These are phyloP conservation scores for Acanthis flammea DNA, from an alignment of 2,797 vertebrate genomes.

Conservation along the genomic window DNA sequence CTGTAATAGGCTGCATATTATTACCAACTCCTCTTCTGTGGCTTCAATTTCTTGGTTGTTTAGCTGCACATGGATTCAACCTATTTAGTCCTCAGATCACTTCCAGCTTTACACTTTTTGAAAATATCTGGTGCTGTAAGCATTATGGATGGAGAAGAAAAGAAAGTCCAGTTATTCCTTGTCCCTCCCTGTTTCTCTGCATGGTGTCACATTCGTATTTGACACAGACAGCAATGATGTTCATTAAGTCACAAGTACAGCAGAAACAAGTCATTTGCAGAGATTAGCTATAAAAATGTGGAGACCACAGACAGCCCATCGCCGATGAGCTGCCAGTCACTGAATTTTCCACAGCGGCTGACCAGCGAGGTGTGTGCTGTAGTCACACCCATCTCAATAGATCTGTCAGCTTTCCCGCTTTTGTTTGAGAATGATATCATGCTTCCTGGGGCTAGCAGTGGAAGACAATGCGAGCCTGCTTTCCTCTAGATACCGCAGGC, in stretches of 20 bases:
- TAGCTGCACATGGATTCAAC: background rate
- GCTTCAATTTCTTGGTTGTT: background rate
- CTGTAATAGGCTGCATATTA: background rate
- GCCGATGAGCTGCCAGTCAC: background rate
- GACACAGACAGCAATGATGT: accelerated
- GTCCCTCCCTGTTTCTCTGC: background rate
- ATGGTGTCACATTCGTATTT: accelerated
- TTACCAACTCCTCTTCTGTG: background rate
- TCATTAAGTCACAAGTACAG: background rate
- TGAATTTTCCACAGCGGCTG: conserved; percentile 41
- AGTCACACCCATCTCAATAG: conserved; percentile 77
- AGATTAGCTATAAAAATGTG: background rate
- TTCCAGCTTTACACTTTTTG: background rate
- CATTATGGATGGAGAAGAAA: background rate
- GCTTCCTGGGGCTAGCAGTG: conserved; percentile 76
- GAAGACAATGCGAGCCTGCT: conserved; percentile 78
- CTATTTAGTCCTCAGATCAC: background rate
- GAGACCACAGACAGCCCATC: background rate
- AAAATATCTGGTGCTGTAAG: background rate
- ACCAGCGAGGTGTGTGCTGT: conserved; percentile 64
- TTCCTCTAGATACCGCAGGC: conserved; percentile 76
- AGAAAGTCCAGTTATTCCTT: background rate
- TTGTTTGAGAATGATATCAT: conserved; percentile 83
- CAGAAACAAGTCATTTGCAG: background rate
- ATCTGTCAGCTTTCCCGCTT: conserved; percentile 84